Percentiles rank a stretch among this genome's conserved stretches.
Evolutionary conservation across 2,888 invertebrate species (phyloP).

Genomic region (Eupelmus urozonus): DNA sequence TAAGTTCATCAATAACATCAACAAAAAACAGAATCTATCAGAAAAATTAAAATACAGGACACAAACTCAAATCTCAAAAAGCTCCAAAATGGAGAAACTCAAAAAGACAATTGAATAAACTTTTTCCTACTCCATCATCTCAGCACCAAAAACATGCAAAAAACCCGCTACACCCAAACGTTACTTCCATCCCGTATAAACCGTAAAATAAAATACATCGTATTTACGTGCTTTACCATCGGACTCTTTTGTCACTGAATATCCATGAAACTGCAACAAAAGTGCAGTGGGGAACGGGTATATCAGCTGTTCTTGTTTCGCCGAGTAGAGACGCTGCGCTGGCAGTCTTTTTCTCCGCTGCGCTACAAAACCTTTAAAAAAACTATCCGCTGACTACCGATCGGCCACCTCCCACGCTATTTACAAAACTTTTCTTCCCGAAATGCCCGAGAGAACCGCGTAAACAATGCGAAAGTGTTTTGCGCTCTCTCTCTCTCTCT

Average conservation of each 20-base stretch:
- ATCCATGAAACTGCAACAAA: conserved; percentile 26
- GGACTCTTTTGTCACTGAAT: conserved; percentile 32
- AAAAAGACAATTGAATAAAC: too few species aligned
- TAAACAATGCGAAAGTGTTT: conserved; percentile 53
- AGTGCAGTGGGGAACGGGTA: conserved; percentile 1
- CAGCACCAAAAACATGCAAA: too few species aligned
- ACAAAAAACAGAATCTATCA: background rate
- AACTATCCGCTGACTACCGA: too few species aligned
- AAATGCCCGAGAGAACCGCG: background rate
- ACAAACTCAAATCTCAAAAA: background rate
- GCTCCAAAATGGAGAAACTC: too few species aligned
- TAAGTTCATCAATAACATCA: background rate
- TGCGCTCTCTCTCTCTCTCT: conserved; percentile 18
- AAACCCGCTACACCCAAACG: too few species aligned
- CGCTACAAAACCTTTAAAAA: background rate
- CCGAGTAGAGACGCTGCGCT: background rate
- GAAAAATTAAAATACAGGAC: background rate
- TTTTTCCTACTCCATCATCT: too few species aligned
- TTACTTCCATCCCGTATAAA: background rate
- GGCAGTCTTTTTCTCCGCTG: background rate
- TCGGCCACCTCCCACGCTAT: background rate
- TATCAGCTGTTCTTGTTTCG: background rate
- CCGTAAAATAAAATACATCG: background rate
- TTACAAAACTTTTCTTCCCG: conserved; percentile 31
- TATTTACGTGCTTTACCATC: conserved; percentile 25